A percentile compares a stretch with the other conserved stretches of the same genome.
Evolutionary conservation across 2,113 vertebrate species (phyloP).

Genomic region (Dunckerocampus dactyliophorus): DNA sequence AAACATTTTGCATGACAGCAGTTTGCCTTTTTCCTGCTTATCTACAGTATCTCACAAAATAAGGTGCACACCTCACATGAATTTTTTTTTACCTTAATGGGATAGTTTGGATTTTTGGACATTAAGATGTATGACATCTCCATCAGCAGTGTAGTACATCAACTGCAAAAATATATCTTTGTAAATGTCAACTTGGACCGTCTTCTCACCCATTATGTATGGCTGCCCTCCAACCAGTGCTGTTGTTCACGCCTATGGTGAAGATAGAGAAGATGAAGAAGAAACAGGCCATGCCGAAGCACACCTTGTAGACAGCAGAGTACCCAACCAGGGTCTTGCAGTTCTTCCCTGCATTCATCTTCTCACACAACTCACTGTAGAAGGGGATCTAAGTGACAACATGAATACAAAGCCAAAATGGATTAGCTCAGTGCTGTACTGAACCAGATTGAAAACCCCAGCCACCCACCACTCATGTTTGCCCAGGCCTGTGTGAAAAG

Average conservation of each 20-base stretch:
- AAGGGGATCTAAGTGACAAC: slow-evolving; percentile 80
- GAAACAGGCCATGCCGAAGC: slow-evolving; percentile 97
- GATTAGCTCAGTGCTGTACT: slow-evolving; percentile 28
- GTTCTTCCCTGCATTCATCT: slow-evolving; percentile 82
- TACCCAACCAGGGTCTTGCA: slow-evolving; percentile 91
- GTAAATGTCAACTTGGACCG: background rate
- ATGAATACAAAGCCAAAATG: slow-evolving; percentile 34
- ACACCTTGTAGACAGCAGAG: slow-evolving; percentile 92
- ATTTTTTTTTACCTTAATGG: too few species aligned
- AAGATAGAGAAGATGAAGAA: slow-evolving; percentile 86
- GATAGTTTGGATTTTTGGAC: too few species aligned
- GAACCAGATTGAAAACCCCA: background rate
- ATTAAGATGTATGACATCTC: too few species aligned
- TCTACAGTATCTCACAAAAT: too few species aligned
- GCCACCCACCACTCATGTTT: slow-evolving; percentile 36
- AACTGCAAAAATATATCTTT: background rate
- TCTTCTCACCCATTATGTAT: slow-evolving; percentile 86
- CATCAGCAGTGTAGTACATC: too few species aligned
- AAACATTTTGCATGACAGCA: too few species aligned
- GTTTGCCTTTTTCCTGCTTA: too few species aligned
- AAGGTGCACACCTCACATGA: too few species aligned
- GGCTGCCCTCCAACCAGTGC: slow-evolving; percentile 85
- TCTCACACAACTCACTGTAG: slow-evolving; percentile 80
- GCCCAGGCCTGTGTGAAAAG: slow-evolving; percentile 34
- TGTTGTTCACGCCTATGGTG: slow-evolving; percentile 83